Evolutionary conservation across 2,888 invertebrate genomes (phyloP).

Genomic region (Acanthococcus lagerstroemiae): DNA sequence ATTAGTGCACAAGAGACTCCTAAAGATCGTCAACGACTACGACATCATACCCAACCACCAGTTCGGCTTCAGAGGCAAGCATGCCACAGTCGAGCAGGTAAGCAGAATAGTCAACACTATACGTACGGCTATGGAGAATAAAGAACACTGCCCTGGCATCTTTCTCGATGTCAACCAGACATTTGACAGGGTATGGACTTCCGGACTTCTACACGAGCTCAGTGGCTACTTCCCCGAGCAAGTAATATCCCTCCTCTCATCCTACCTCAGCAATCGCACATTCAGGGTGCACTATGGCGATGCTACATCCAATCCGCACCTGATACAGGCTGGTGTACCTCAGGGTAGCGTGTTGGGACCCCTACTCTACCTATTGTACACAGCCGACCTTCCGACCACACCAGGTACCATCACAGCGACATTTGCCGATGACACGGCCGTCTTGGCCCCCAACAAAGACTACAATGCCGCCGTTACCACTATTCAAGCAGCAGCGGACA

Average conservation of each 20-base stretch:
- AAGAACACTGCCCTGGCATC: neutral
- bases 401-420: neutral
- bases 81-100: neutral
- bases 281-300: too few species aligned
- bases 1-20: neutral
- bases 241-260: neutral
- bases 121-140: neutral
- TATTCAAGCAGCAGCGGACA: neutral
- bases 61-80: neutral
- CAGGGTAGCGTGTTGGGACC: neutral
- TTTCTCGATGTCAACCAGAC: neutral
- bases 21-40: neutral
- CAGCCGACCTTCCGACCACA: neutral
- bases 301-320: too few species aligned
- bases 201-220: neutral
- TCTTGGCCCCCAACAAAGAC: neutral
- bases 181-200: neutral
- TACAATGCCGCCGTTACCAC: neutral
- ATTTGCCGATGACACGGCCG: neutral
- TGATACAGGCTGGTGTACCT: too few species aligned
- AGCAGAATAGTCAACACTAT: neutral
- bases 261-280: neutral
- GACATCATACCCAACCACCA: neutral
- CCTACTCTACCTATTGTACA: neutral
- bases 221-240: neutral